These are phyloP conservation scores for Mylabris sibirica DNA, from an alignment of 2,888 invertebrate genomes.

Conservation along the genomic window DNA sequence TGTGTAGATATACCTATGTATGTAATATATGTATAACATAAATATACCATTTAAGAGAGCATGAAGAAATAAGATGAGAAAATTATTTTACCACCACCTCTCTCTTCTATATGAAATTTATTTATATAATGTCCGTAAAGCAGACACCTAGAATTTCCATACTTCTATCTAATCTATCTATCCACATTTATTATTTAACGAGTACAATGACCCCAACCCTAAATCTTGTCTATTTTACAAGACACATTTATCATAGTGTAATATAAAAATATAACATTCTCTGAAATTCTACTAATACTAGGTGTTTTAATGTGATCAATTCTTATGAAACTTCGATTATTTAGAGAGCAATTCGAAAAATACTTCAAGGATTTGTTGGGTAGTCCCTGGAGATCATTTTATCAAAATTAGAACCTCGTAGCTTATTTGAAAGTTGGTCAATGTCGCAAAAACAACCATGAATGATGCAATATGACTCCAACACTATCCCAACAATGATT, in stretches of 20 bases:
- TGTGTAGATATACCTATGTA: background rate
- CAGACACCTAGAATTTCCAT: slow-evolving; percentile 4
- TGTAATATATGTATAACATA: background rate
- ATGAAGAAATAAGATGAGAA: slow-evolving; percentile 9
- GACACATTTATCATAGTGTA: background rate
- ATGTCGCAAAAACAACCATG: too few species aligned
- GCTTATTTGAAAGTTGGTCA: too few species aligned
- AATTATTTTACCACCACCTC: slow-evolving; percentile 21
- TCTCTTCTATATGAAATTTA: slow-evolving; percentile 16
- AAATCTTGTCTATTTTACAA: background rate
- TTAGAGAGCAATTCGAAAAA: too few species aligned
- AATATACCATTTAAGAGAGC: background rate
- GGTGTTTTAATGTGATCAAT: too few species aligned
- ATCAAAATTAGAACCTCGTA: too few species aligned
- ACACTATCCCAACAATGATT: too few species aligned
- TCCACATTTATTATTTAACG: background rate
- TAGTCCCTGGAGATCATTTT: too few species aligned
- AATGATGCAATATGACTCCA: too few species aligned
- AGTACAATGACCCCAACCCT: slow-evolving; percentile 15
- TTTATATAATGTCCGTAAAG: slow-evolving; percentile 12
- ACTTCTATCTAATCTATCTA: background rate
- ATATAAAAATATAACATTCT: background rate
- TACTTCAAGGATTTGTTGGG: too few species aligned
- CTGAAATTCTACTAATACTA: too few species aligned
- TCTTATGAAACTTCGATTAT: too few species aligned